A percentile compares a stretch with the other conserved stretches of the same genome.
phyloP scores from a whole-genome alignment of 2,888 invertebrate species.

The Ormyrus pomaceus region DNA sequence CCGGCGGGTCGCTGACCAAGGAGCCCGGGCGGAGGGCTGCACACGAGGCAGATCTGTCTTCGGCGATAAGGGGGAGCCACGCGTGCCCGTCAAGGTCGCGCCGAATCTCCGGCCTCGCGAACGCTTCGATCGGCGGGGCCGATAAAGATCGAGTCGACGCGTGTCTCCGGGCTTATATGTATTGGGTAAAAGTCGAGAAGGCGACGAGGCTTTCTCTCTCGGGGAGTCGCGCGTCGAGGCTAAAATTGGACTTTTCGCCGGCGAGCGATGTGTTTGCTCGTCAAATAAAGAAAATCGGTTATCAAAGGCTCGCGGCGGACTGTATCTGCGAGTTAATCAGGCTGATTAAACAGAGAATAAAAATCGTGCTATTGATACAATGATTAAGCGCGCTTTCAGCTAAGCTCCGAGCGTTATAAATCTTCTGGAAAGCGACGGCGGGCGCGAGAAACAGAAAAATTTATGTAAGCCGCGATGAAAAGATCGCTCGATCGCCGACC shows the following conservation, averaged over 20 bases:
- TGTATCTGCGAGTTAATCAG: conserved; percentile 19
- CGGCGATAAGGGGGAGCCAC: too few species aligned
- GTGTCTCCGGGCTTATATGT: not conserved
- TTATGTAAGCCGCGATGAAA: too few species aligned
- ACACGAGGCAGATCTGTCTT: too few species aligned
- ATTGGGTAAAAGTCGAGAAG: not conserved
- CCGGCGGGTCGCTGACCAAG: too few species aligned
- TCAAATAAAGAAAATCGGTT: conserved; percentile 1
- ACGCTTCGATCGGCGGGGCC: too few species aligned
- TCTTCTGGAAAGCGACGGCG: not conserved
- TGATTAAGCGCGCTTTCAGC: conserved; percentile 29
- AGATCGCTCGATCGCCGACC: not conserved
- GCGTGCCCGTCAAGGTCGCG: too few species aligned
- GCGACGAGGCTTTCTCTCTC: conserved; percentile 3
- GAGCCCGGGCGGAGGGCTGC: too few species aligned
- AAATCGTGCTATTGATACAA: conserved; percentile 29
- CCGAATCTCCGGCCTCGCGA: too few species aligned
- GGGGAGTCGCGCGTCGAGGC: not conserved
- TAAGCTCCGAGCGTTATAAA: not conserved
- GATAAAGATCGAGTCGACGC: not conserved
- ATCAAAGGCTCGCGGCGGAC: not conserved
- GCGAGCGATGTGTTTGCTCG: not conserved
- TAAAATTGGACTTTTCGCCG: not conserved
- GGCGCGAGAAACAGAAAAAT: not conserved
- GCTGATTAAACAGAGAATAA: conserved; percentile 23